These are phyloP conservation scores for Cremastinae sp. DNA, from an alignment of 2,888 invertebrate genomes.

Conservation along the genomic window DNA sequence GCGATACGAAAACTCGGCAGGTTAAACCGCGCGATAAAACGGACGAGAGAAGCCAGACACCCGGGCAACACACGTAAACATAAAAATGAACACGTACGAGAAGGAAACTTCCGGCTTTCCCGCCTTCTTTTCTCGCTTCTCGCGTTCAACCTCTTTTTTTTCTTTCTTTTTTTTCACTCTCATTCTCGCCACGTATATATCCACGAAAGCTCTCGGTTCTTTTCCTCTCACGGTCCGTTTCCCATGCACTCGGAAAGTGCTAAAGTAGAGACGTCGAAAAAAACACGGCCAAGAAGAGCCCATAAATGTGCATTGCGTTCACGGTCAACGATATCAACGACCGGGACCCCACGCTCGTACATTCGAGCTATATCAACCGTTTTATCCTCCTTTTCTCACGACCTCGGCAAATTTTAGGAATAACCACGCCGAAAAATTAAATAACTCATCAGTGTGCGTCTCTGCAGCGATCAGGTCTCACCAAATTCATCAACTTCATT, in stretches of 20 bases:
- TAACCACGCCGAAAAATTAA: conserved; percentile 57
- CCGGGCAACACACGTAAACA: conserved; percentile 42
- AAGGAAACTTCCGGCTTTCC: conserved; percentile 52
- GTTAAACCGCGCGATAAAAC: conserved; percentile 76
- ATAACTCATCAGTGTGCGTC: conserved; percentile 48
- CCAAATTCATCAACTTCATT: no score
- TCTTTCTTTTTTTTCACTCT: conserved; percentile 44
- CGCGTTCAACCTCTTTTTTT: conserved; percentile 47
- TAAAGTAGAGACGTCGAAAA: conserved; percentile 70
- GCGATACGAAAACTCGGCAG: conserved; percentile 67
- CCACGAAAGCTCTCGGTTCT: conserved; percentile 21
- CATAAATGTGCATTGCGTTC: conserved; percentile 68
- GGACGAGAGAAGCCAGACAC: conserved; percentile 51
- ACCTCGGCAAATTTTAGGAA: conserved; percentile 53
- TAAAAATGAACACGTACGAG: conserved; percentile 33
- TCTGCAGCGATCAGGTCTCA: conserved; percentile 3
- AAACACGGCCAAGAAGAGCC: conserved; percentile 70
- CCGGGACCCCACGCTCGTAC: conserved; percentile 16
- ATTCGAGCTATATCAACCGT: conserved; percentile 28
- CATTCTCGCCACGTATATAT: conserved; percentile 49
- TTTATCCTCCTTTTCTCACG: conserved; percentile 35
- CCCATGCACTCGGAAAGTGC: conserved; percentile 62
- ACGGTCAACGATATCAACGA: conserved; percentile 27
- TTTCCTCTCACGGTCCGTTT: conserved; percentile 28
- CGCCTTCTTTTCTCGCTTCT: conserved; percentile 56